Conservation (phyloP, 64 coral and sea anemone genomes). For the Montipora sp. region DNA sequence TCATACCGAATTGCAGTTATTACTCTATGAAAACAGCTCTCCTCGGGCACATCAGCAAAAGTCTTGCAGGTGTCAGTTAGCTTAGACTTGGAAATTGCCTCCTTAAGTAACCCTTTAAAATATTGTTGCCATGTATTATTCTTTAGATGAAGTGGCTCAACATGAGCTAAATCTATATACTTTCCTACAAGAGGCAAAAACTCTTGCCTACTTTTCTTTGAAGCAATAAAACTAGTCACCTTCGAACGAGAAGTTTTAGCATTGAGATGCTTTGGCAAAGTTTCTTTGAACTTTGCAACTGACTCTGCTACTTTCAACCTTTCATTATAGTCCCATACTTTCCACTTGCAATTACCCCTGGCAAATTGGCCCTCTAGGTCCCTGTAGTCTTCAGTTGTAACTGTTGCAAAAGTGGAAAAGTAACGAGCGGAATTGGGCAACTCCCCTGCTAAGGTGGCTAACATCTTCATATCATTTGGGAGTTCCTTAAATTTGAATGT, state of each 20-base stretch:
- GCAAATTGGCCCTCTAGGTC: constrained; percentile 52
- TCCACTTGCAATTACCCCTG: neutral
- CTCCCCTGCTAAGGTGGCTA: constrained; percentile 65
- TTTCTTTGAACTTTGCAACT: constrained; percentile 57
- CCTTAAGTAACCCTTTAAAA: constrained; percentile 40
- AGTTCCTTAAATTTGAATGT: constrained; percentile 73
- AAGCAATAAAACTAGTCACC: constrained; percentile 53
- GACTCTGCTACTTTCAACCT: constrained; percentile 61
- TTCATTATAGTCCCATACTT: constrained; percentile 51
- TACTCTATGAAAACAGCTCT: constrained; percentile 52
- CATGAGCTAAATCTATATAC: constrained; percentile 69
- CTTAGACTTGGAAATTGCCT: constrained; percentile 59
- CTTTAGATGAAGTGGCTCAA: constrained; percentile 70
- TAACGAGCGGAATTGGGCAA: constrained; percentile 48
- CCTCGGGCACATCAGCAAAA: constrained; percentile 54
- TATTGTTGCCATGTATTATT: constrained; percentile 73
- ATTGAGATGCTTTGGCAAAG: constrained; percentile 18
- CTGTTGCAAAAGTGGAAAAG: constrained; percentile 69
- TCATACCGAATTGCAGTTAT: constrained; percentile 44
- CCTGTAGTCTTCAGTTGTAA: constrained; percentile 22
- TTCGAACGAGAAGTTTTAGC: constrained; percentile 39
- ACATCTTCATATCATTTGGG: constrained; percentile 75
- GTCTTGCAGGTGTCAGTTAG: constrained; percentile 5
- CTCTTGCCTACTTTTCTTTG: constrained; percentile 65
- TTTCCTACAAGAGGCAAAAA: constrained; percentile 70